Percentiles rank a stretch among this genome's conserved stretches.
These are phyloP conservation scores for Lepidocolaptes lacrymiger DNA, from an alignment of 2,797 vertebrate species.

Conservation along the genomic window DNA sequence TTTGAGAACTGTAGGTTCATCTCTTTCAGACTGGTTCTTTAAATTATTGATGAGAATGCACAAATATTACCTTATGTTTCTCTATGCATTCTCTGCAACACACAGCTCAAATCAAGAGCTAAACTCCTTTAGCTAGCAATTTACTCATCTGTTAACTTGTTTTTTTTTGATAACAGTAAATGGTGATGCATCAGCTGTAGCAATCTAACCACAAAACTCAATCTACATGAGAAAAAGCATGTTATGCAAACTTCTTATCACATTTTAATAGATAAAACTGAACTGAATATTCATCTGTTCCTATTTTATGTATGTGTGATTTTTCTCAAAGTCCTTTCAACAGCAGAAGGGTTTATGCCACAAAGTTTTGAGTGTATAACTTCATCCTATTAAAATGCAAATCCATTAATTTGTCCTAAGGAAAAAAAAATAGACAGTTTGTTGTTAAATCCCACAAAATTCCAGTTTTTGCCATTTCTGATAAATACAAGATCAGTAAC, in stretches of 20 bases:
- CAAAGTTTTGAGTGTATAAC: not conserved
- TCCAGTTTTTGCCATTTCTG: not conserved
- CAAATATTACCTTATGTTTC: not conserved
- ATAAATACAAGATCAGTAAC: not conserved
- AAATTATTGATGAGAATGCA: not conserved
- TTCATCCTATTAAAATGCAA: constrained; percentile 6
- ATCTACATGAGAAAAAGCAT: not conserved
- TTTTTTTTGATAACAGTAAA: not conserved
- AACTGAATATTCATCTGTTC: not conserved
- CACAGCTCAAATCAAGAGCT: not conserved
- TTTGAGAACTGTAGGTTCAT: not conserved
- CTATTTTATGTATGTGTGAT: not conserved
- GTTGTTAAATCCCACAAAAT: not conserved
- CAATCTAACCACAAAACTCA: not conserved
- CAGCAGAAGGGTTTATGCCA: not conserved
- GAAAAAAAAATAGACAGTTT: not conserved
- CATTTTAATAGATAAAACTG: not conserved
- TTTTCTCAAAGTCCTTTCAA: not conserved
- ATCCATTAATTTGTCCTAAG: not conserved
- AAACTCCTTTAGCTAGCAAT: not conserved
- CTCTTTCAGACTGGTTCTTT: not conserved
- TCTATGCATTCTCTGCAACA: not conserved
- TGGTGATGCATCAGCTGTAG: not conserved
- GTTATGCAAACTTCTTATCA: not conserved
- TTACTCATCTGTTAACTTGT: not conserved